Base-by-base conservation (phyloP, 30 jellyfish, hydroid and myxozoan genomes). In the Pseudorhiza aurosa region DNA sequence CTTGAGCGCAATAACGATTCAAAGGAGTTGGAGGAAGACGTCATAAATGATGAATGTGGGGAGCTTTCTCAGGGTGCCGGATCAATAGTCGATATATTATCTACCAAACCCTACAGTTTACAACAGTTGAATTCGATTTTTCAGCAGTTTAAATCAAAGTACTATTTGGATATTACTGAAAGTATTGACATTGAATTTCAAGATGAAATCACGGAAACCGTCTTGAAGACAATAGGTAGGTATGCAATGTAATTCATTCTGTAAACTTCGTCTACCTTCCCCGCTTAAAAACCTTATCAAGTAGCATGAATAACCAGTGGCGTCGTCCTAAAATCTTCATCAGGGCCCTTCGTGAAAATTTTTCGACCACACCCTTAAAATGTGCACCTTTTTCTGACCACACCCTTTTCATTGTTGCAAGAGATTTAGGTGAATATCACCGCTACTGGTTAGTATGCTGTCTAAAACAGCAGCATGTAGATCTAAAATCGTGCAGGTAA, bases 101-200 rank as follows among this genome's bases (percentile, higher is more conserved):
- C 81, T 14, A 10, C 65, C 36, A 77, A 65, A 30, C 57, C 86
- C 8, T 69, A 75, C 73, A 86, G 39, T 33, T 35, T 37, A 32
- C 40, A 58, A 4, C 85, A 85, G 7, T 73, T 86, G 46, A 59
- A 75, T 18, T 44, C 92, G 25, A 73, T 86, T 31, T 73, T 73
- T 75, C 42, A 64, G 22, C 72, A 42, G 14, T 86, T 57, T 85
- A 51, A 78, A 39, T 55, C 51, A 64, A 86, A 86, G 60, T 86
- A 65, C 58, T 77, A 26, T 28, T 21, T 86, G 55, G 91, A 77
- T 32, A 86, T 86, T 11, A 69, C 57, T 14, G 96, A 86, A 22
- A 86, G 96, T 53, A 74, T 86, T 44, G 96, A 86, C 17, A 86
- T 86, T 15, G 96, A 86, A 51, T 75, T 74, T 64, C 91, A 86